Base-by-base conservation (phyloP, 2,113 vertebrate genomes). In the Salvelinus fontinalis region DNA sequence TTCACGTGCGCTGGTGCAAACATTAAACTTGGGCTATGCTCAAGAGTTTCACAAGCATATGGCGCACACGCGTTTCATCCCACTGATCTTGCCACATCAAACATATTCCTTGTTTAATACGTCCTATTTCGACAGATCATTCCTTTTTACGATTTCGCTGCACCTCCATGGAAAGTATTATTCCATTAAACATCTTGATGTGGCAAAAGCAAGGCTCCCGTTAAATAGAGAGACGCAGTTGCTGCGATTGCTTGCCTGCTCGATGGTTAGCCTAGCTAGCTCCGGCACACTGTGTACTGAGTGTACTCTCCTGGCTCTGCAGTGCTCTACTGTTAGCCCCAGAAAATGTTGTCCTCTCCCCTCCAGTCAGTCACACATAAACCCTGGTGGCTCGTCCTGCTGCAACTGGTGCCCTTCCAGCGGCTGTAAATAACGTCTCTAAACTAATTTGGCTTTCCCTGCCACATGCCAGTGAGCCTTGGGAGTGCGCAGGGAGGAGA, bases 381-480 rank as follows among this genome's bases (percentile, higher is more conserved):
- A 77, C 71, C 71, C 80, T 70, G 39, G 39, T 57, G 57, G 70
- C 75, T 49, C 70, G 7, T 70, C 44, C 68, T 39, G 67, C 67
- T 29, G 80, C 80, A 82, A 69, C 75, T 71, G 82, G 64, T 78
- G 75, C 64, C 59, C 77, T 78, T 80, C 70, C 69, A 74, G 71
- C 65, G 75, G 82, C 74, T 67, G 79, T 80, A 80, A 86, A 85
- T 77, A 86, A 84, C 67, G 34, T 18, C 75, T 29, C 78, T 74
- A 85, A 85, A 85, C 84, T 79, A 77, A 82, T 84, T 80, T 79
- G 74, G 74, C 76, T 83, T 81, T 77, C 83, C 34, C 67, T 74
- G 77, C 76, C 76, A 83, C 79, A 84, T 82, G 79, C 69, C 82
- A 82, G 83, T 26, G 39, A 64, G 73, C 65, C 9, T 34, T 57